Base-by-base conservation (phyloP, 2,888 invertebrate genomes). In the Aspidiotus rigidus region DNA sequence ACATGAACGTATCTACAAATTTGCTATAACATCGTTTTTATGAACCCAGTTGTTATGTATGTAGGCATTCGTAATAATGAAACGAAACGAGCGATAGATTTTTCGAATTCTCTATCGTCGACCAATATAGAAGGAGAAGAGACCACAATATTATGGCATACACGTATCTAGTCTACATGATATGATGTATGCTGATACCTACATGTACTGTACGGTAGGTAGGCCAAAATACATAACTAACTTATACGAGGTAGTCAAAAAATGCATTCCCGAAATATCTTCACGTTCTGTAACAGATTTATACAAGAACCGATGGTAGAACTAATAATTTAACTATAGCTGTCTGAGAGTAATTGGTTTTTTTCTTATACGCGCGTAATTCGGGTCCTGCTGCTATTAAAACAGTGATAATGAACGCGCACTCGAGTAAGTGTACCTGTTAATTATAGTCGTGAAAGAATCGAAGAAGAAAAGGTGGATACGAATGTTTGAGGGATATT, bases 251-350 rank as follows among this genome's bases (percentile, higher is more conserved):
- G 17, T 66, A 56, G 64, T 60, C 44, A 17, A 69, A 28, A 28
- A 28, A 69, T 56, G 54, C 61, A 69, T 69, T 69, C 69, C 55
- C 39, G 44, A 28, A 69, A 69, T 69, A 62, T 54, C 53, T 69
- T 62, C 69, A 69, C 69, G 69, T 69, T 54, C 60, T 54, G 39
- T 61, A 28, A 28, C 28, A 28, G 28, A 28, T 28, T 28, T 28
- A 28, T 28, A 69, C 62, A 54, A 54, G n/a, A 62, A 62, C 69
- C 69, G 28, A 67, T 67, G 59, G 59, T 60, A 56, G 60, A 69
- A 69, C 69, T 69, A 69, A 69, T 69, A 69, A 69, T 69, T 69
- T 69, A 69, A 61, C 69, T 69, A 11, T 69, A 53, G 69, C 62
- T 69, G 67, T 67, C 67, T 67, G 60, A 60, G 67, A 67, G 67